Conservation (phyloP, 1,140 invertebrate genomes). For the Ceratina japonica region DNA sequence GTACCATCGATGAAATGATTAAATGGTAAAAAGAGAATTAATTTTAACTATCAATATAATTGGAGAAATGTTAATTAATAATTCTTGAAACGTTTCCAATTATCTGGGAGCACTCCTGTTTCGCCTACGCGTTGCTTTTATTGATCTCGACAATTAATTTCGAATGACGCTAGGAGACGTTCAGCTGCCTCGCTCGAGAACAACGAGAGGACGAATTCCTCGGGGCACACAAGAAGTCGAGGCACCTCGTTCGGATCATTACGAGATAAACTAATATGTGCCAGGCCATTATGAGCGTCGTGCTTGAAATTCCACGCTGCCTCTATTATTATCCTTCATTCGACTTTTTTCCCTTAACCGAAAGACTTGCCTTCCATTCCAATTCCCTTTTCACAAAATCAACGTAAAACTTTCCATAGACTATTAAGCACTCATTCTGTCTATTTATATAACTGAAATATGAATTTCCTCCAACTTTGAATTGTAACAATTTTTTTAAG, state of each 20-base stretch:
- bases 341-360: not conserved
- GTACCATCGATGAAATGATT: no score
- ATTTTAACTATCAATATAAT: not conserved
- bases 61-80: not conserved
- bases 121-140: not conserved
- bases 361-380: no score
- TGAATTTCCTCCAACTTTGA: no score
- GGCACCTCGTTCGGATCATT: constrained; percentile 25
- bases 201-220: constrained; percentile 14
- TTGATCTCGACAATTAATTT: constrained; percentile 30
- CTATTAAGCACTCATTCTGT: no score
- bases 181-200: not conserved
- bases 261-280: constrained; percentile 49
- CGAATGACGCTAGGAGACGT: not conserved
- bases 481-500: no score
- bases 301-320: constrained; percentile 34
- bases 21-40: not conserved
- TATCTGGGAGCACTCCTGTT: no score
- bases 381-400: no score
- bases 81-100: no score
- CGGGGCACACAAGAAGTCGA: not conserved
- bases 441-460: no score
- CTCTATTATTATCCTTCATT: constrained; percentile 1
- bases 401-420: no score
- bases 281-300: constrained; percentile 32